These are phyloP conservation scores for Heliothis virescens DNA, from an alignment of 1,140 invertebrate genomes.

Conservation along the genomic window DNA sequence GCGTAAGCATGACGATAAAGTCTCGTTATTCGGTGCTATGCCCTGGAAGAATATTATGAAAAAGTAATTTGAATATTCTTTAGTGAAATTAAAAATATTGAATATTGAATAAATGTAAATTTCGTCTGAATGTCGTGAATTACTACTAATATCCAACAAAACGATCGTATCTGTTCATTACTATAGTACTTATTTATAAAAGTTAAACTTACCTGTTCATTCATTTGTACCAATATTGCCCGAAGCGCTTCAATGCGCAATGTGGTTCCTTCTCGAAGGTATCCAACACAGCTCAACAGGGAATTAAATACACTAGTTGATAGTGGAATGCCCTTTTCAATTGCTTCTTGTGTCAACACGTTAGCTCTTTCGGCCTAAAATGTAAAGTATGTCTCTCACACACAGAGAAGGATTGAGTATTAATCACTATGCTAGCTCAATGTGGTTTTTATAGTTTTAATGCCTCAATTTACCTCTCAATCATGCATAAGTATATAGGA, in stretches of 20 bases:
- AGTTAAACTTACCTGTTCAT: slow-evolving; percentile 68
- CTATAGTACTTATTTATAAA: too few relatives aligned
- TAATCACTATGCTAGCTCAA: too few relatives aligned
- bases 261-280: slow-evolving; percentile 88
- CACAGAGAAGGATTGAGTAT: too few relatives aligned
- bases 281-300: slow-evolving; percentile 87
- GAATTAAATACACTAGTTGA: slow-evolving; percentile 90
- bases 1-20: slow-evolving; percentile 91
- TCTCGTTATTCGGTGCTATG: slow-evolving; percentile 89
- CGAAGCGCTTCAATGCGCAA: slow-evolving; percentile 88
- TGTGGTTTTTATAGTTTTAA: too few relatives aligned
- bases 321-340: slow-evolving; percentile 88
- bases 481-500: too few relatives aligned
- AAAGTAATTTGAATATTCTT: not conserved
- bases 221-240: slow-evolving; percentile 77
- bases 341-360: slow-evolving; percentile 89
- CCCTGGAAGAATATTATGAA: slow-evolving; percentile 65
- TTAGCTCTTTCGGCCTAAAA: slow-evolving; percentile 88
- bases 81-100: too few relatives aligned
- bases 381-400: too few relatives aligned
- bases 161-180: too few relatives aligned
- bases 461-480: too few relatives aligned
- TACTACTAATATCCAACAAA: too few relatives aligned
- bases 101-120: too few relatives aligned
- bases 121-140: too few relatives aligned